These are phyloP conservation scores for Coelinius sp. DNA, from an alignment of 2,888 invertebrate species.

Conservation along the genomic window DNA sequence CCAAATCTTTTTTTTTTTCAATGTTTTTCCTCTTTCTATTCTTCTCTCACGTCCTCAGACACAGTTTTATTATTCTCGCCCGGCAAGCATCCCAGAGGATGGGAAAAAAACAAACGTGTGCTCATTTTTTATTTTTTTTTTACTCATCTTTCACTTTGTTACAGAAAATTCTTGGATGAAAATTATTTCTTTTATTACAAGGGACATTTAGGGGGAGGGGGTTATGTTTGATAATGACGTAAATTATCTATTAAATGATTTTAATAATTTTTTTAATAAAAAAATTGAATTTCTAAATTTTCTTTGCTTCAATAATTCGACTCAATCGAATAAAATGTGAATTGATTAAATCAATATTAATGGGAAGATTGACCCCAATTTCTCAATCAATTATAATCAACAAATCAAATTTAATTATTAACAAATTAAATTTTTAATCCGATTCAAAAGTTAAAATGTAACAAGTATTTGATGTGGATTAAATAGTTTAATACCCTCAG, in stretches of 20 bases:
- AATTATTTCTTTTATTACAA: slow-evolving; percentile 7
- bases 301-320: too few relatives aligned
- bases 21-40: slow-evolving; percentile 25
- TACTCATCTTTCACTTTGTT: slow-evolving; percentile 9
- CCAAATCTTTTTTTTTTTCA: background rate
- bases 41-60: slow-evolving; percentile 26
- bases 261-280: too few relatives aligned
- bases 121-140: slow-evolving; percentile 41
- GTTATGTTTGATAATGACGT: background rate
- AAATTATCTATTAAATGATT: too few relatives aligned
- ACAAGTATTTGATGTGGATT: background rate
- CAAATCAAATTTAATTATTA: background rate
- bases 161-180: background rate
- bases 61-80: slow-evolving; percentile 17
- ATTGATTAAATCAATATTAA: too few relatives aligned
- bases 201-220: background rate
- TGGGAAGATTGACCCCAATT: background rate
- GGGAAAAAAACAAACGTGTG: slow-evolving; percentile 30
- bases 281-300: too few relatives aligned
- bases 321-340: too few relatives aligned
- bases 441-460: background rate
- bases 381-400: too few relatives aligned
- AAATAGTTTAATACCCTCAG: background rate
- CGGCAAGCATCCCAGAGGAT: slow-evolving; percentile 26
- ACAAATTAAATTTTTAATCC: background rate